Base-by-base conservation (phyloP, 2,113 vertebrate species). In the Mobula hypostoma region DNA sequence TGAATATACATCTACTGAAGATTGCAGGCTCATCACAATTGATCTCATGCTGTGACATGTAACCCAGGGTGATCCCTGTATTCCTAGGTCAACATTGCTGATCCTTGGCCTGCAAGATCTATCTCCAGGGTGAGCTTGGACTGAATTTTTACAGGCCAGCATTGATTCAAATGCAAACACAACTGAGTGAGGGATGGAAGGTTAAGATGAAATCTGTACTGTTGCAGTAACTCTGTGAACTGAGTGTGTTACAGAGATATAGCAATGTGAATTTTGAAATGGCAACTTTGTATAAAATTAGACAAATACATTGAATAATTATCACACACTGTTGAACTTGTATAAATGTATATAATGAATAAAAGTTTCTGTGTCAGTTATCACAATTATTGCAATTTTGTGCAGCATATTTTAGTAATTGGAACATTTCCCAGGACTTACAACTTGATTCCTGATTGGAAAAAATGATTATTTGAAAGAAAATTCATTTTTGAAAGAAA, bases 261-360 rank as follows among this genome's bases (percentile, higher is more conserved):
- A 36, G 70, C n/a, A 48, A 56, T 93, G 15, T 93, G 70, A 12
- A 56, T 93, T 76, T 29, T 93, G 70, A 48, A 93, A 70, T 74
- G 36, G 29, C 90, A 93, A 36, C 90, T 27, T 93, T 70, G 66
- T 72, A 70, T 68, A 24, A 70, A 68, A 24, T 40, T 70, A 19
- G 63, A 72, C n/a, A 92, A 92, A 92, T 92, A 92, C 17, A 66
- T 90, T 48, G 27, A 74, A 56, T 74, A 74, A 93, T 93, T 93
- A 66, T 93, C 32, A 72, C 21, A 70, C 19, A n/a, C 21, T 70
- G 40, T 17, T 76, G 72, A 74, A 27, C 36, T 56, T 56, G 91
- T 56, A 93, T 70, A 93, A 85, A 93, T 56, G n/a, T 90, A 29
- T 74, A 70, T 76, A 56, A n/a, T 24, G 66, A 74, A 93, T 93